These are phyloP conservation scores for Ia io DNA, from an alignment of 2,113 vertebrate species.

Conservation along the genomic window DNA sequence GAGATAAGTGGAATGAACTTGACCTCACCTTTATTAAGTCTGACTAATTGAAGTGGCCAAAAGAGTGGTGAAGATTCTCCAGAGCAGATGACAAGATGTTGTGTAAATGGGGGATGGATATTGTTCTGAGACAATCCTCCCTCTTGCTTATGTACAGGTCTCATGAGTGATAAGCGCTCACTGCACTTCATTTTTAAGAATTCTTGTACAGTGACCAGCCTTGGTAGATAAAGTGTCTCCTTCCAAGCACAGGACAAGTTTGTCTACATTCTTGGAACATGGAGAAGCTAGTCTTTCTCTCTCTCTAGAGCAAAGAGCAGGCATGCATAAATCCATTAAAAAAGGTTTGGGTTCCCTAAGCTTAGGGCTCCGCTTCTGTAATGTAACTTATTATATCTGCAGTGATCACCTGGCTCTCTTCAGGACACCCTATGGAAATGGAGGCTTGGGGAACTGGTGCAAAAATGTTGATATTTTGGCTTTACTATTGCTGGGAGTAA, in stretches of 20 bases:
- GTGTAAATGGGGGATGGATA: not conserved
- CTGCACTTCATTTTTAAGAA: not conserved
- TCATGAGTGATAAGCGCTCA: not conserved
- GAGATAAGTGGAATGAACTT: not conserved
- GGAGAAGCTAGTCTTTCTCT: not conserved
- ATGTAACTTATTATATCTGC: not conserved
- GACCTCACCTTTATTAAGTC: not conserved
- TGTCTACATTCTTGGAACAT: not conserved
- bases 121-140: not conserved
- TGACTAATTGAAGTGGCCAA: not conserved
- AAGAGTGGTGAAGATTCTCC: not conserved
- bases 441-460: not conserved
- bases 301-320: not conserved
- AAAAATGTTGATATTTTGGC: slow-evolving; percentile 10
- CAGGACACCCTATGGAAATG: not conserved
- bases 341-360: not conserved
- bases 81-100: not conserved
- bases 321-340: not conserved
- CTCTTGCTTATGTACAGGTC: not conserved
- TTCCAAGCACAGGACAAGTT: not conserved
- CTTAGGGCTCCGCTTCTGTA: not conserved
- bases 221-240: not conserved
- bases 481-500: not conserved
- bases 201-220: not conserved
- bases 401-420: not conserved